Evolutionary conservation across 2,797 vertebrate species (phyloP), one percentile per base, ranked within the genome.

Genomic region (Hippocampus kuda): DNA sequence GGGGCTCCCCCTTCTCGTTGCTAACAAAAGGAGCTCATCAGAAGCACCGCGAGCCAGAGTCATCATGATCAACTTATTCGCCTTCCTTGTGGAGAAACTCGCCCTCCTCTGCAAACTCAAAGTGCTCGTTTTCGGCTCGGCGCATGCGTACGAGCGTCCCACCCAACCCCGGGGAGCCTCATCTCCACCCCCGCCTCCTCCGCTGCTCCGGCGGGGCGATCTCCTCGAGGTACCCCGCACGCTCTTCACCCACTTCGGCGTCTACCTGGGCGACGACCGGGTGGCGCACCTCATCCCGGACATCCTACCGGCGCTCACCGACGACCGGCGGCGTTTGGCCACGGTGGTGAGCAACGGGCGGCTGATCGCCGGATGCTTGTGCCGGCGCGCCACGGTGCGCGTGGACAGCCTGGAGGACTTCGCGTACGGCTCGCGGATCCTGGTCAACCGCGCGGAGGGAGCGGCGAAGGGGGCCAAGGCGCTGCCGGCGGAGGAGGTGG

Each of bases 221-320:
- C 83, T 98, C 68, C 87, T 99, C 73, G 94, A 96, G 81, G 96
- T 99, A 68, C 91, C 93, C 41, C 92, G 96, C 56, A 93, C 92
- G 1, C 87, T 98, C 4, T 94, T 99, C 78, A 90, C 91, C 42
- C 97, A 99, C 86, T 97, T 90, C 51, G 97, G 96, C 70, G 95
- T 98, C 70, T 99, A 98, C 71, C 80, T 98, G 72, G 97, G 97
- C 0, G 90, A 95, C 69, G 92, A 93, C 72, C 91, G 86, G 44
- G 96, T 98, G 0, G 96, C 94, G 0, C 97, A 98, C 77, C 78
- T 98, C 74, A 97, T 99, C 89, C 97, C 96, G 0, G 97, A 99
- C 85, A 96, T 99, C 86, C 86, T 98, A 41, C 91, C 94, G 0
- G 81, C 80, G 70, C 46, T 98, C 44, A 94, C 92, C 0, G 78